Evolutionary conservation across 1,140 invertebrate genomes (phyloP), one percentile per base, ranked within the genome.

Genomic region (Orussus abietinus): DNA sequence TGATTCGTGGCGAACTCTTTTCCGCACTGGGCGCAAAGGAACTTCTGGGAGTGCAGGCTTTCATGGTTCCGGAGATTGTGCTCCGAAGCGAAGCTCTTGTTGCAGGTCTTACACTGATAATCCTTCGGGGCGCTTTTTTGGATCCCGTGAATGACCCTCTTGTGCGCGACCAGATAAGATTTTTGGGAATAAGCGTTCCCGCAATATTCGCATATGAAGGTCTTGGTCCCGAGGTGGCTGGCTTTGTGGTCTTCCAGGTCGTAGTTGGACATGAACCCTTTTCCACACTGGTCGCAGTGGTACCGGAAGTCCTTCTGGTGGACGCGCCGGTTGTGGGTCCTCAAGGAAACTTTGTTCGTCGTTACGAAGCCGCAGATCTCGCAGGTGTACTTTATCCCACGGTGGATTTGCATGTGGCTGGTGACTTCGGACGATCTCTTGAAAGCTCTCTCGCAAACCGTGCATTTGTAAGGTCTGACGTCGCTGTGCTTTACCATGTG

Each of bases 1-100:
- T 68, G 59, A 18, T 64, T 63, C 4, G 61, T 55, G 2, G 77
- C 73, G 60, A 88, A 88, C 21, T 75, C 65, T 38, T 80, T 78
- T n/a, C 75, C 69, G 54, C 77, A 79, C 3, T 65, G 38, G 10
- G 60, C 44, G 45, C 77, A 80, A 10, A 62, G 45, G 42, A 73
- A 77, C 69, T 40, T 71, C 62, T 38, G 40, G 7, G 40, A 35
- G 15, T 72, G 71, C 1, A 64, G 64, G 1, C 66, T 56, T 0
- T 69, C 47, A 38, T 75, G 72, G 4, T 51, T 41, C 40, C 67
- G 68, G 3, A 74, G 43, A 25, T 38, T 54, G 3, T 55, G 44
- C 15, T 50, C 33, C 12, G 36, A 28, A 9, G 21, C 32, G 11
- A 55, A 59, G 2, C 7, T 53, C 18, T 66, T 62, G 7, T 63